phyloP scores from a whole-genome alignment of 1,140 invertebrate species.

The Cotesia chilonis region DNA sequence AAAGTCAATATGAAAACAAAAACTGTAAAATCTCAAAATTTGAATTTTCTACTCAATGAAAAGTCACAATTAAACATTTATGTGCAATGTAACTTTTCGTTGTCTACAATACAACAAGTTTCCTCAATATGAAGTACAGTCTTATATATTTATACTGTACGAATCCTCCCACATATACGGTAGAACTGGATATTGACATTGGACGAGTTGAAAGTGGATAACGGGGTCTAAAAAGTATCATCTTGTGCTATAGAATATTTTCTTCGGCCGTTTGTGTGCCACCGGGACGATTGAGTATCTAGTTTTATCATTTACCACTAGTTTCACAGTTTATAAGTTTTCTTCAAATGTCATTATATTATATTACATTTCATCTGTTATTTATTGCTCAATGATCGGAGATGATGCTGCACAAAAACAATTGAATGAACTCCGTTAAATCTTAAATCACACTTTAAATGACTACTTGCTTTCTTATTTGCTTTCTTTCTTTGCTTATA shows the following conservation, averaged over 20 bases:
- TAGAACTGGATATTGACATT: conserved; percentile 24
- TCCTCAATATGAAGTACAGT: no score
- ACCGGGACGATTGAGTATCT: conserved; percentile 61
- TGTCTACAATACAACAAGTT: no score
- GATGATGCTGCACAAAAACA: neutral
- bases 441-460: neutral
- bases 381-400: conserved; percentile 13
- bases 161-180: conserved; percentile 19
- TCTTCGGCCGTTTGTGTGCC: conserved; percentile 60
- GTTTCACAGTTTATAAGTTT: neutral
- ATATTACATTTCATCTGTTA: neutral
- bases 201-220: conserved; percentile 56
- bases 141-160: neutral
- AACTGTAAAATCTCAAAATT: no score
- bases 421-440: neutral
- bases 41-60: no score
- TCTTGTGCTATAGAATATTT: conserved; percentile 41
- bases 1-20: no score
- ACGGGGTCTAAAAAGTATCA: conserved; percentile 60
- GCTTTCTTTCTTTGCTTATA: no score
- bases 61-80: no score
- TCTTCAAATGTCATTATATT: neutral
- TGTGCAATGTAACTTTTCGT: no score
- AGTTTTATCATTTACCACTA: conserved; percentile 17
- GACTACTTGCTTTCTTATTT: no score